Conservation (phyloP, 2,888 invertebrate genomes). For the Cryptus armator region DNA sequence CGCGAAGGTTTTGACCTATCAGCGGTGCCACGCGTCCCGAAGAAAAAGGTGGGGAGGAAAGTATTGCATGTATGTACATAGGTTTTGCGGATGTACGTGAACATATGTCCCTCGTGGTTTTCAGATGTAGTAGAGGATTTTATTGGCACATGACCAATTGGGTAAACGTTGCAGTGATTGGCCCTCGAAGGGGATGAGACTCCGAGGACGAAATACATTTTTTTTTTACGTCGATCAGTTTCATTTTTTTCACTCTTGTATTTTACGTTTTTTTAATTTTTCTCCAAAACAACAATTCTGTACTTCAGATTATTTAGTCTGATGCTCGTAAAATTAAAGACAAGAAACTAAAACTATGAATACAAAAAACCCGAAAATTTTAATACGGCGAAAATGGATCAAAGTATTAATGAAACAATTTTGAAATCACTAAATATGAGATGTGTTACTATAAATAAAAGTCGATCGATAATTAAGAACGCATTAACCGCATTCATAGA, state of each 20-base stretch:
- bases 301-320: no score
- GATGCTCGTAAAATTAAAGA: no score
- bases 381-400: not conserved
- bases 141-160: not conserved
- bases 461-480: not conserved
- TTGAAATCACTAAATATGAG: not conserved
- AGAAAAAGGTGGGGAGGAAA: not conserved
- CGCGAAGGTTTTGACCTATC: slow-evolving; percentile 23
- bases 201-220: not conserved
- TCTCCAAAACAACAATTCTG: no score
- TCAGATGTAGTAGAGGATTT: slow-evolving; percentile 5
- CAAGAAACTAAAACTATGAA: no score
- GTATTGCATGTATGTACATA: not conserved
- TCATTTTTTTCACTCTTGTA: no score
- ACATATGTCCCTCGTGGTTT: slow-evolving; percentile 1
- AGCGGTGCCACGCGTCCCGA: slow-evolving; percentile 9
- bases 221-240: no score
- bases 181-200: slow-evolving; percentile 11
- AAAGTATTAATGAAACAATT: not conserved
- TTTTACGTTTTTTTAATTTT: no score
- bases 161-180: slow-evolving; percentile 11
- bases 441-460: no score
- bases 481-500: not conserved
- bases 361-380: not conserved
- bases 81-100: slow-evolving; percentile 8